A percentile compares a stretch with the other conserved stretches of the same genome.
These are phyloP conservation scores for Cromileptes altivelis DNA, from an alignment of 2,113 vertebrate species.

Conservation along the genomic window DNA sequence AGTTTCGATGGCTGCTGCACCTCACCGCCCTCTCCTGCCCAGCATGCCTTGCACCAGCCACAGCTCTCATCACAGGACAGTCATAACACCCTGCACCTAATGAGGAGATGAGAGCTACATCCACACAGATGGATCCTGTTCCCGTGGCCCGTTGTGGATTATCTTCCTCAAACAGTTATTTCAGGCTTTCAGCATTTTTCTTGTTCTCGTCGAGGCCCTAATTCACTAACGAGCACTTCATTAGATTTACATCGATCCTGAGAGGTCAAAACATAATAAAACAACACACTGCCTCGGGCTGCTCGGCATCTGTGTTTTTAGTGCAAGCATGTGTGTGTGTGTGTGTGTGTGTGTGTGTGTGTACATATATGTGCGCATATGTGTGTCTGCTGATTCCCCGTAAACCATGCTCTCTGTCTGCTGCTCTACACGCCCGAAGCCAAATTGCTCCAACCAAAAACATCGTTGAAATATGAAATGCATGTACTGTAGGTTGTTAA, in stretches of 20 bases:
- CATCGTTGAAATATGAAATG: conserved; percentile 39
- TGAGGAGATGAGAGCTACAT: conserved; percentile 83
- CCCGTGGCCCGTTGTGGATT: conserved; percentile 53
- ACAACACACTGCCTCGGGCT: conserved; percentile 56
- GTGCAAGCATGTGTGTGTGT: conserved; percentile 5
- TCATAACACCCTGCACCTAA: conserved; percentile 69
- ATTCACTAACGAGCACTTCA: conserved; percentile 69
- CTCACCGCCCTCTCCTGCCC: conserved; percentile 7
- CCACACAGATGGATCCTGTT: conserved; percentile 84
- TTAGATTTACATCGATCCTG: conserved; percentile 53
- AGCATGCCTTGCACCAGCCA: conserved; percentile 34
- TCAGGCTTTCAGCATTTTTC: conserved; percentile 38
- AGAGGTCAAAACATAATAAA: conserved; percentile 63
- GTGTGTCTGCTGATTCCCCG: conserved; percentile 42
- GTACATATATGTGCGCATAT: not conserved
- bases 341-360: conserved; percentile 10
- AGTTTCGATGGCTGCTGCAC: not conserved
- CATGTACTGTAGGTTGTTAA: conserved; percentile 37
- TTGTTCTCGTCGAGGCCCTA: not conserved
- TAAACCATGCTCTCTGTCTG: conserved; percentile 8
- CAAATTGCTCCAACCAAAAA: conserved; percentile 45
- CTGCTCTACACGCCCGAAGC: conserved; percentile 33
- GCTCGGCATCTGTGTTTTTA: conserved; percentile 15
- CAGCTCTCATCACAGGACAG: conserved; percentile 77
- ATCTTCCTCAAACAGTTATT: conserved; percentile 66